Percentiles rank a stretch among this genome's conserved stretches.
phyloP scores from a whole-genome alignment of 2,113 vertebrate genomes.

The rat (Rattus norvegicus) region DNA sequence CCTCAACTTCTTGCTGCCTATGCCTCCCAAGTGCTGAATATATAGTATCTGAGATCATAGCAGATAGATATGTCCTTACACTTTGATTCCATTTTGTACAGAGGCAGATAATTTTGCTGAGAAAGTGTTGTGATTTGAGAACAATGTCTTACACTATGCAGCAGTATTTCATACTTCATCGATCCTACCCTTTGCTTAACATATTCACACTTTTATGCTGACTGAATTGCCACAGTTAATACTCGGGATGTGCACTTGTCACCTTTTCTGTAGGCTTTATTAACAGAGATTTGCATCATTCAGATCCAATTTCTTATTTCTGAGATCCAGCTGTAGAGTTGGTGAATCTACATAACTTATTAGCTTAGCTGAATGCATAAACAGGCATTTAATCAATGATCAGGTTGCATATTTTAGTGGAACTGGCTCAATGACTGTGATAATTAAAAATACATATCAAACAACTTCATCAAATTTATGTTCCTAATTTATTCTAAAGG shows the following conservation, averaged over 20 bases:
- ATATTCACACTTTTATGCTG: conserved; percentile 12
- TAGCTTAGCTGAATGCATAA: conserved; percentile 71
- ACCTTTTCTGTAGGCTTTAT: conserved; percentile 64
- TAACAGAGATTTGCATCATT: conserved; percentile 60
- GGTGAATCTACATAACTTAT: conserved; percentile 66
- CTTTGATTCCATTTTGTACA: conserved; percentile 24
- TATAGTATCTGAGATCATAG: background rate
- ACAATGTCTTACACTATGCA: background rate
- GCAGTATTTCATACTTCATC: background rate
- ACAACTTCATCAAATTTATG: conserved; percentile 56
- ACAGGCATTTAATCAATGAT: conserved; percentile 75
- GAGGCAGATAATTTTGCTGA: background rate
- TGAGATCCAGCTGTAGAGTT: conserved; percentile 53
- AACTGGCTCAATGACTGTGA: conserved; percentile 51
- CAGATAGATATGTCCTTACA: background rate
- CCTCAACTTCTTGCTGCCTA: background rate
- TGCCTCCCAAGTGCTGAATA: background rate
- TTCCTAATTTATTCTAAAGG: conserved; percentile 59
- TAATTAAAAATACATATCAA: conserved; percentile 58
- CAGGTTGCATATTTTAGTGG: conserved; percentile 52
- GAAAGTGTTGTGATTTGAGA: background rate
- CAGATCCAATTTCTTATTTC: conserved; percentile 71
- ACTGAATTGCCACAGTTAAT: conserved; percentile 49
- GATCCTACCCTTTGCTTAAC: conserved; percentile 29
- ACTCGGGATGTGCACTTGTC: conserved; percentile 24